Percentiles rank a stretch among this genome's conserved stretches.
phyloP scores from a whole-genome alignment of 2,113 vertebrate genomes.

The Plecturocebus donacophilus region DNA sequence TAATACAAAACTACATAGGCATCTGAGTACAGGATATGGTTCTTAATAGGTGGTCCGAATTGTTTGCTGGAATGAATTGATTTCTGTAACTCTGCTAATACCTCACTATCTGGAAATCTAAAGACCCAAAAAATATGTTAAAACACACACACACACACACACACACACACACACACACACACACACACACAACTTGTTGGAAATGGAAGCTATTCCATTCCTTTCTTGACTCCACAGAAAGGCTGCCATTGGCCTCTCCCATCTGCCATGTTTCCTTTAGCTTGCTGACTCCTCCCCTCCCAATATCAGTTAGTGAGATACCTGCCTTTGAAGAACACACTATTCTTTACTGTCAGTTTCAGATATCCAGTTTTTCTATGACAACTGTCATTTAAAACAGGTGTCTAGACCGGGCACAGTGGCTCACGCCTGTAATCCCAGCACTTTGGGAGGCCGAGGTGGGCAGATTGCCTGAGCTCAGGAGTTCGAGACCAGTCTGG shows the following conservation, averaged over 20 bases:
- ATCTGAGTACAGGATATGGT: accelerated
- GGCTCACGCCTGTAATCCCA: no score
- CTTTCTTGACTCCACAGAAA: background rate
- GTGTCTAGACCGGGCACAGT: background rate
- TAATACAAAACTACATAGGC: background rate
- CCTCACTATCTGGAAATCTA: background rate
- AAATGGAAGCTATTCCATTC: background rate
- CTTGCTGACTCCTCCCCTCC: background rate
- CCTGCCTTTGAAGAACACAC: background rate
- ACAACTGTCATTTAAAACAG: slow-evolving; percentile 13
- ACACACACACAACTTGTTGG: background rate
- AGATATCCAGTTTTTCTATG: slow-evolving; percentile 27
- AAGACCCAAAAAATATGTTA: background rate
- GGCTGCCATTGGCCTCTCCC: background rate
- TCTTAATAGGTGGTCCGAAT: background rate
- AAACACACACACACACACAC: background rate
- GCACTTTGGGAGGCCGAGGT: no score
- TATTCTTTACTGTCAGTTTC: slow-evolving; percentile 6
- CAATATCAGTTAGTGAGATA: background rate
- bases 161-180: background rate
- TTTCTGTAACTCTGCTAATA: background rate
- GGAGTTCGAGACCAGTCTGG: no score
- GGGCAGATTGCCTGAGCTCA: no score
- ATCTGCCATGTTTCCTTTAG: background rate
- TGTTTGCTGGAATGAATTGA: background rate